phyloP scores from a whole-genome alignment of 2,888 invertebrate genomes.

The Dione vanillae region DNA sequence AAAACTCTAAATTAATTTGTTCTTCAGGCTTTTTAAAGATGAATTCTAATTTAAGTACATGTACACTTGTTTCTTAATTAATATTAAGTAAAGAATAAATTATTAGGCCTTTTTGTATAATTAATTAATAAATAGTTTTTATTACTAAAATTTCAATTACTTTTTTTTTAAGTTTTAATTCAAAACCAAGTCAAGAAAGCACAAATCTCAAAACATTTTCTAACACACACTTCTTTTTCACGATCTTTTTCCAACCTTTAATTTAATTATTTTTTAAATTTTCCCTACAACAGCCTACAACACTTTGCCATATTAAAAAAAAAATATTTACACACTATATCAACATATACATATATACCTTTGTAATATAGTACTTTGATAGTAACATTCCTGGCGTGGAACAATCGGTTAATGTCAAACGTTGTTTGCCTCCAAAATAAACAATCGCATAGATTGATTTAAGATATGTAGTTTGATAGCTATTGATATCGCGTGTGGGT shows the following conservation, averaged over 20 bases:
- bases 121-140: too few relatives aligned
- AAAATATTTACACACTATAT: neutral
- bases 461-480: conserved; percentile 35
- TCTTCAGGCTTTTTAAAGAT: too few relatives aligned
- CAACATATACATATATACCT: too few relatives aligned
- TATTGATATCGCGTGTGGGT: conserved; percentile 40
- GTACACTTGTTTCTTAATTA: neutral
- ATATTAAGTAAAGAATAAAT: neutral
- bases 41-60: neutral
- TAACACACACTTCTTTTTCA: too few relatives aligned
- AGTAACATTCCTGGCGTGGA: conserved; percentile 2
- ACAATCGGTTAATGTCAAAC: conserved; percentile 33
- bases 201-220: too few relatives aligned
- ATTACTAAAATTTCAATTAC: too few relatives aligned
- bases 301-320: neutral
- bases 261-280: too few relatives aligned
- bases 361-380: neutral
- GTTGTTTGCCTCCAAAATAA: conserved; percentile 46
- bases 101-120: too few relatives aligned
- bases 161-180: too few relatives aligned
- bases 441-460: conserved; percentile 42
- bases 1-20: too few relatives aligned
- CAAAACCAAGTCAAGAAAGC: too few relatives aligned
- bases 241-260: too few relatives aligned
- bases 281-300: neutral